These are phyloP conservation scores for Scaptomyza hsui DNA, from an alignment of 1,140 invertebrate species.

Conservation along the genomic window DNA sequence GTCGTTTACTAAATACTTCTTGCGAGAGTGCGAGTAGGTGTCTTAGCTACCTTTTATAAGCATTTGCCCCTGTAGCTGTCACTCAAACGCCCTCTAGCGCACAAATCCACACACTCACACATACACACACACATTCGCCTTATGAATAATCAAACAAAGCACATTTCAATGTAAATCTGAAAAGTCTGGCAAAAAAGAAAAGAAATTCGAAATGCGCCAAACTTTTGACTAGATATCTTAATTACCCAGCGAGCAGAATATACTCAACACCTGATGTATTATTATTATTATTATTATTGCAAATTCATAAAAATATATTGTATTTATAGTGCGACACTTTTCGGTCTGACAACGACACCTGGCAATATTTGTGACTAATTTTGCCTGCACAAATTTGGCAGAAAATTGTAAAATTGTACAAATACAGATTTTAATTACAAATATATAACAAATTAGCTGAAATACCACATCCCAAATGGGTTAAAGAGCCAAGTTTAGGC, in stretches of 20 bases:
- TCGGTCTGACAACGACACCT: conserved; percentile 25
- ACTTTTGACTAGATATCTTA: conserved; percentile 60
- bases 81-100: conserved; percentile 60
- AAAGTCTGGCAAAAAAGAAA: conserved; percentile 49
- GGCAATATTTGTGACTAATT: conserved; percentile 34
- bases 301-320: conserved; percentile 26
- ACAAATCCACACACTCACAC: conserved; percentile 35
- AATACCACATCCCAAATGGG: background rate
- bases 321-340: conserved; percentile 11
- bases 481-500: conserved; percentile 2
- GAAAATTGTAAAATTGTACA: conserved; percentile 22
- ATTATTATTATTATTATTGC: conserved; percentile 3
- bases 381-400: conserved; percentile 30
- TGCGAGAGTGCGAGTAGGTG: conserved; percentile 27
- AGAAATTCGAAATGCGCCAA: conserved; percentile 56
- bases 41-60: conserved; percentile 37
- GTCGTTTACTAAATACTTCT: background rate
- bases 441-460: conserved; percentile 9
- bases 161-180: conserved; percentile 60
- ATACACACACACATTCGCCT: conserved; percentile 38
- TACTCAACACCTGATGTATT: conserved; percentile 24
- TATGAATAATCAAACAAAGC: conserved; percentile 69
- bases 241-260: conserved; percentile 38
- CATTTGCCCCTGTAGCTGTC: conserved; percentile 57
- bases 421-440: too few relatives aligned